Evolutionary conservation across 2,113 vertebrate species (phyloP), one percentile per base, ranked within the genome.

Genomic region (Centropus bengalensis): DNA sequence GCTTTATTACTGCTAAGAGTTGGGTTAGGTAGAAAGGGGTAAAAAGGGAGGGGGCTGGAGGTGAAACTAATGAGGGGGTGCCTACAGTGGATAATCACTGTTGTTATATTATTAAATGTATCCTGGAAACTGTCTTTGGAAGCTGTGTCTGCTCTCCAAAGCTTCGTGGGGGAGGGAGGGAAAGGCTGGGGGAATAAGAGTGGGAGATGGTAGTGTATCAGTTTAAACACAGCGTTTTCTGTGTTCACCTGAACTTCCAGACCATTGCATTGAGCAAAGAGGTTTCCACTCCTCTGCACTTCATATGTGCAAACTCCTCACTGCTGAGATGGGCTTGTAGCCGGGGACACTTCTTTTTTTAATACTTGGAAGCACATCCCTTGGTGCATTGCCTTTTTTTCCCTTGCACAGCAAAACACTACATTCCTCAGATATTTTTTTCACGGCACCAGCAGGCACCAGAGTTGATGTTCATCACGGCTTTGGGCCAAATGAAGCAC

Each of bases 401-500:
- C 78, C 73, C 86, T 93, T 94, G 89, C 59, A 88, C 80, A 91
- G 77, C 86, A 89, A 94, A 96, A 32, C 47, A 11, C 44, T 87
- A 74, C 68, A 44, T 91, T 97, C 88, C 27, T 73, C 85, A 42
- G 60, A 70, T 54, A 26, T 94, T 38, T 77, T 93, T 51, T 84
- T 91, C 19, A 91, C 16, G 3, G 88, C 60, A 93, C 78, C 87
- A 94, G 93, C 86, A 89, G 85, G 91, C 82, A 87, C 88, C 85
- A 58, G 77, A 91, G 58, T 81, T 91, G 51, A 82, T 54, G 94
- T 89, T 92, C 93, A 84, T 90, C 82, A 30, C 11, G 90, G 94
- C 92, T 96, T 91, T 86, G 83, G 92, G 91, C 88, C 95, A 96
- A 96, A 96, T 79, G 94, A 94, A 95, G 92, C 87, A 91, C 94